Percentiles rank a stretch among this genome's conserved stretches.
These are phyloP conservation scores for Phocides pigmalion DNA, from an alignment of 1,140 invertebrate species.

Conservation along the genomic window DNA sequence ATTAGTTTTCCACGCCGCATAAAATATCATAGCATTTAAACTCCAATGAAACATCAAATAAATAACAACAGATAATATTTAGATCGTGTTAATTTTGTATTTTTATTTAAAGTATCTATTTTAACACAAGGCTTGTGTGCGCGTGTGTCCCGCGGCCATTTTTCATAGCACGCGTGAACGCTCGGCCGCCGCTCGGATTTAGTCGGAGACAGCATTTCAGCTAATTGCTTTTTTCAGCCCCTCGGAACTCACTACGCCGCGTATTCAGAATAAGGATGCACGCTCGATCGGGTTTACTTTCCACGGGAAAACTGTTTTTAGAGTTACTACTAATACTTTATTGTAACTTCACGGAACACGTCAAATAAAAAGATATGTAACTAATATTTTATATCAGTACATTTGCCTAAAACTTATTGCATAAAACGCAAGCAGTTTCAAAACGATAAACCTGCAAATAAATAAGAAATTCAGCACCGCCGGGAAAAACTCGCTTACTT, in stretches of 20 bases:
- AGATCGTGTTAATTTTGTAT: conserved; percentile 4
- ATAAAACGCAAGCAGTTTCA: no score
- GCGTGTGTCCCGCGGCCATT: conserved; percentile 46
- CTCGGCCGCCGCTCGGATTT: conserved; percentile 55
- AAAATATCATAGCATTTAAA: conserved; percentile 3
- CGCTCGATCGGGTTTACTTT: conserved; percentile 25
- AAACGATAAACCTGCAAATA: no score
- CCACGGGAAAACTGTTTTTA: conserved; percentile 1
- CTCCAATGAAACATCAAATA: not conserved
- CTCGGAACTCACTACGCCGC: not conserved
- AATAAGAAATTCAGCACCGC: no score
- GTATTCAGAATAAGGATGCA: conserved; percentile 17
- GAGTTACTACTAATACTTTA: not conserved
- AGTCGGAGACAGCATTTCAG: conserved; percentile 54
- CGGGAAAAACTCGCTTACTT: no score
- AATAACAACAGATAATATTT: conserved; percentile 6
- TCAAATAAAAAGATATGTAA: no score
- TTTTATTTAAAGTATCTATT: conserved; percentile 5
- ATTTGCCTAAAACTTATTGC: no score
- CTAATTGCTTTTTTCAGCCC: conserved; percentile 61
- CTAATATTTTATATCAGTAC: no score
- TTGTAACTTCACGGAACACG: no score
- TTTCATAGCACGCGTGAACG: conserved; percentile 67
- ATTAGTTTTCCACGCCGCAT: conserved; percentile 5
- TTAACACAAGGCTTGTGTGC: conserved; percentile 28